Conservation (phyloP, 2,888 invertebrate genomes). For the Augiades crinisus region DNA sequence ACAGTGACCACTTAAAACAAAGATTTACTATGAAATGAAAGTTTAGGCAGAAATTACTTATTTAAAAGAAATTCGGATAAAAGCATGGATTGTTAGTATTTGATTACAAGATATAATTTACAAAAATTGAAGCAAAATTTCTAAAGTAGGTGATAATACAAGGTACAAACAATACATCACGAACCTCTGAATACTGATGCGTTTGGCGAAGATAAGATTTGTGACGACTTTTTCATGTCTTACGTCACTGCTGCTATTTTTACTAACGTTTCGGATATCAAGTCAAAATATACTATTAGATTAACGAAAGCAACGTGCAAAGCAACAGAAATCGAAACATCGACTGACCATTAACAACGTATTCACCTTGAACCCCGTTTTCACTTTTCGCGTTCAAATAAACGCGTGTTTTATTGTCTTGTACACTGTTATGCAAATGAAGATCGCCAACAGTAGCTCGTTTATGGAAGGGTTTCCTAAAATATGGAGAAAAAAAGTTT, state of each 20-base stretch:
- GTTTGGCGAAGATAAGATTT: too few species aligned
- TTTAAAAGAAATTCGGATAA: too few species aligned
- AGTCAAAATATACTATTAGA: neutral
- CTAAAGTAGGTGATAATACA: too few species aligned
- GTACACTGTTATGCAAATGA: slow-evolving; percentile 76
- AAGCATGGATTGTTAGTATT: too few species aligned
- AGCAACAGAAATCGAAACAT: slow-evolving; percentile 59
- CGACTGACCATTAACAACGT: slow-evolving; percentile 54
- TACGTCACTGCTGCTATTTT: neutral
- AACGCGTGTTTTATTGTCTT: slow-evolving; percentile 64
- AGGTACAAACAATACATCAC: too few species aligned
- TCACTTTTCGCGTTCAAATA: slow-evolving; percentile 75
- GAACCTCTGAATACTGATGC: too few species aligned
- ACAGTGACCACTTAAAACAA: too few species aligned
- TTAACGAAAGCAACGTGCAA: slow-evolving; percentile 49
- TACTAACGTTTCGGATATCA: neutral
- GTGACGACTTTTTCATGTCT: too few species aligned
- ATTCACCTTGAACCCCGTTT: slow-evolving; percentile 69
- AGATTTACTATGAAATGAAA: too few species aligned
- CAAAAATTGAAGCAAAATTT: too few species aligned
- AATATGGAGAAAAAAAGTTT: slow-evolving; percentile 60
- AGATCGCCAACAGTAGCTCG: slow-evolving; percentile 61
- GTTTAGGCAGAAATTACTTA: too few species aligned
- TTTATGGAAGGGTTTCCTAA: slow-evolving; percentile 71
- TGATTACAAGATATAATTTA: too few species aligned